phyloP scores from a whole-genome alignment of 2,888 invertebrate species.

The Cacoxenus indagator region DNA sequence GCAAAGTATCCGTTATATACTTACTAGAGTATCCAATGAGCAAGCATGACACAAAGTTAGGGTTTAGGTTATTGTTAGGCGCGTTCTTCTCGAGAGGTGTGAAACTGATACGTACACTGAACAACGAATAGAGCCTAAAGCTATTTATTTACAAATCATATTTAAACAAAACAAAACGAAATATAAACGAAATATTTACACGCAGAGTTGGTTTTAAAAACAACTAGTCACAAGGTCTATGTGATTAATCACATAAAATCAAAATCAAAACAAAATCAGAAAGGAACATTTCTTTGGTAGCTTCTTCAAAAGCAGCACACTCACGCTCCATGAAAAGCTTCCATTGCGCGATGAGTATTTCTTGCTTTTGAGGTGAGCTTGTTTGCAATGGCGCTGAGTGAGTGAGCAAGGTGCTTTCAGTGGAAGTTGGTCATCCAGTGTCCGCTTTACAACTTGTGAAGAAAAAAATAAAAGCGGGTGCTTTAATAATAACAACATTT shows the following conservation, averaged over 20 bases:
- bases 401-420: conserved; percentile 22
- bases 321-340: conserved; percentile 67
- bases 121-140: conserved; percentile 9
- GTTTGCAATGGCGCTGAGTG: conserved; percentile 26
- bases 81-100: neutral
- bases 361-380: conserved; percentile 26
- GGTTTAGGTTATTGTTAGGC: conserved; percentile 1
- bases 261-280: conserved; percentile 22
- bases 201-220: neutral
- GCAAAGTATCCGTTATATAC: conserved; percentile 65
- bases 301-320: conserved; percentile 38
- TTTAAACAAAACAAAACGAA: conserved; percentile 16
- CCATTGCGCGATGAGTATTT: conserved; percentile 45
- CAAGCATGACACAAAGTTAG: neutral
- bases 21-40: conserved; percentile 51
- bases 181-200: conserved; percentile 6
- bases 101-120: conserved; percentile 60
- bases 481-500: neutral
- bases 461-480: conserved; percentile 1
- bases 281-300: conserved; percentile 1
- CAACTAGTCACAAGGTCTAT: no score
- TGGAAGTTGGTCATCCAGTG: conserved; percentile 36
- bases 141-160: conserved; percentile 18
- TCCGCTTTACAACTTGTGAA: conserved; percentile 12
- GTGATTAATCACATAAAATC: conserved; percentile 7